These are phyloP conservation scores for Nasonia longicornis DNA, from an alignment of 1,140 invertebrate species.

Conservation along the genomic window DNA sequence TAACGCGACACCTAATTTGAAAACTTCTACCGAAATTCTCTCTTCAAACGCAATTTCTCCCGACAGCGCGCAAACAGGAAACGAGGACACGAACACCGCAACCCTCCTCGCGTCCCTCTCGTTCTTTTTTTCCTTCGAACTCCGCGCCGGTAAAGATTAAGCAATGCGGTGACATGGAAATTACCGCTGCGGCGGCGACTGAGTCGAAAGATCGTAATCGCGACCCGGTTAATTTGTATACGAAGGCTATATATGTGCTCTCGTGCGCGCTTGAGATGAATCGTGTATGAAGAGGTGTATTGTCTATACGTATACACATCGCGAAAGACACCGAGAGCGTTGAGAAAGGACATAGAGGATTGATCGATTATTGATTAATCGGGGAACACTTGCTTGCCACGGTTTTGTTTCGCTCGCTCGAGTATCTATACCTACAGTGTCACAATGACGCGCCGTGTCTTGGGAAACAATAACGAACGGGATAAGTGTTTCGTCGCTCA, in stretches of 20 bases:
- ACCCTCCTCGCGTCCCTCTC: not conserved
- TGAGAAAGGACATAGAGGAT: not conserved
- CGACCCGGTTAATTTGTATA: constrained; percentile 11
- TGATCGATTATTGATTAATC: constrained; percentile 16
- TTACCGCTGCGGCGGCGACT: not conserved
- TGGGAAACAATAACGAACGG: constrained; percentile 5
- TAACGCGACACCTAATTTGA: too few relatives aligned
- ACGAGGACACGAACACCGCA: not conserved
- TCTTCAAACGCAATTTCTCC: not conserved
- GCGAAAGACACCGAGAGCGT: not conserved
- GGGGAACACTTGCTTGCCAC: not conserved
- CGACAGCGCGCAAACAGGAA: not conserved
- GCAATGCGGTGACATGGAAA: constrained; percentile 18
- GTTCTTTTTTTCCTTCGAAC: not conserved
- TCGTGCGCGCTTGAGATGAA: not conserved
- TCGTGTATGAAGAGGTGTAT: not conserved
- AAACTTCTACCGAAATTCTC: not conserved
- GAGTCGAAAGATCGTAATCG: constrained; percentile 14
- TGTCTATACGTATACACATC: not conserved
- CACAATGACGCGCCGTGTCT: not conserved
- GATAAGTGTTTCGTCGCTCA: not conserved
- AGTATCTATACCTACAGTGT: not conserved
- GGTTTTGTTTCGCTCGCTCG: not conserved
- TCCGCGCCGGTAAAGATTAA: not conserved
- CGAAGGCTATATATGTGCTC: not conserved